Conservation (phyloP, 1,140 invertebrate genomes). For the Pectinophora gossypiella region DNA sequence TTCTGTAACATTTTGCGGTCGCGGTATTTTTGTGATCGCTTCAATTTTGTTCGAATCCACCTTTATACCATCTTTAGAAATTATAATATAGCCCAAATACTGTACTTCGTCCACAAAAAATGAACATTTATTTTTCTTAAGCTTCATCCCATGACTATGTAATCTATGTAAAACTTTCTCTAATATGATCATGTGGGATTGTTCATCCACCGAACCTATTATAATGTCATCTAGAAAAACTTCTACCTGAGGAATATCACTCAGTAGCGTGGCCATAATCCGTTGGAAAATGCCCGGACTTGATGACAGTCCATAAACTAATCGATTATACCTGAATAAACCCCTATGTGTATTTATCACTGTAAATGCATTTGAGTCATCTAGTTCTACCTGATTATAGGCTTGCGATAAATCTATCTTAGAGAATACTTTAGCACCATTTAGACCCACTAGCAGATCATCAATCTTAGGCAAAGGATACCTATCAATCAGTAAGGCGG, state of each 20-base stretch:
- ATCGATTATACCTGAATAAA: constrained; percentile 33
- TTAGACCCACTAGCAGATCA: constrained; percentile 26
- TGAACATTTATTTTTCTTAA: constrained; percentile 4
- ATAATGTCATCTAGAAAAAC: constrained; percentile 10
- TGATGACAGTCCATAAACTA: constrained; percentile 48
- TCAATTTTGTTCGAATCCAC: no score
- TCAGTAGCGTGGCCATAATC: constrained; percentile 38
- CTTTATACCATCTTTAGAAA: constrained; percentile 32
- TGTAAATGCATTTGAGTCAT: constrained; percentile 38
- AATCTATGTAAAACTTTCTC: background rate
- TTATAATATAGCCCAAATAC: constrained; percentile 43
- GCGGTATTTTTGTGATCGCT: no score
- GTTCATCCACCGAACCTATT: background rate
- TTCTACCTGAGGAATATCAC: constrained; percentile 14
- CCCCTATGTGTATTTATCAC: constrained; percentile 48
- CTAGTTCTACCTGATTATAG: constrained; percentile 35
- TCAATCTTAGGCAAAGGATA: constrained; percentile 35
- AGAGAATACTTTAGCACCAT: constrained; percentile 26
- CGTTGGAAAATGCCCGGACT: constrained; percentile 43
- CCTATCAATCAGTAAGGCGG: constrained; percentile 25
- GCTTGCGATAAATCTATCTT: constrained; percentile 37
- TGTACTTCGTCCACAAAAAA: background rate
- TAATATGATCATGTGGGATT: background rate
- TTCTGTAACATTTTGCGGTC: constrained; percentile 23
- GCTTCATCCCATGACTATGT: constrained; percentile 4